Percentiles rank a stretch among this genome's conserved stretches.
These are phyloP conservation scores for Carterocephalus palaemon DNA, from an alignment of 2,888 invertebrate species.

Conservation along the genomic window DNA sequence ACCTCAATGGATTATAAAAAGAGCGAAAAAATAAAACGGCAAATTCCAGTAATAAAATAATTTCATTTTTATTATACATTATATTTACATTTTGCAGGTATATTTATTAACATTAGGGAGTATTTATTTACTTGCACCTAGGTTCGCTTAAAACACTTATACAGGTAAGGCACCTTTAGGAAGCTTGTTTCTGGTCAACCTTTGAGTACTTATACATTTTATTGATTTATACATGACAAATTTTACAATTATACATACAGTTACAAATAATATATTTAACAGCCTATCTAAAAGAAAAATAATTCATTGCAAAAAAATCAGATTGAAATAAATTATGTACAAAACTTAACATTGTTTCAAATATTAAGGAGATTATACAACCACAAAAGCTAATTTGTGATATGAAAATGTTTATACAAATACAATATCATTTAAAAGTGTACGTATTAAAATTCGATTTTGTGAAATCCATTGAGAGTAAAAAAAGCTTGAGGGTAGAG, in stretches of 20 bases:
- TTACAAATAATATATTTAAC: constrained; percentile 11
- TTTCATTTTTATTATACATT: constrained; percentile 69
- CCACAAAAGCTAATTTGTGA: no score
- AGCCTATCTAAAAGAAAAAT: constrained; percentile 18
- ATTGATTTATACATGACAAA: constrained; percentile 24
- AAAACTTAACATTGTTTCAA: constrained; percentile 16
- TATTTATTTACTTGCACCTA: constrained; percentile 70
- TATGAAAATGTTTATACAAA: no score
- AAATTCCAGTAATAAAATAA: constrained; percentile 72
- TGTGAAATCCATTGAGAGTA: constrained; percentile 57
- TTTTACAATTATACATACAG: constrained; percentile 19
- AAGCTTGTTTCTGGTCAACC: constrained; percentile 50
- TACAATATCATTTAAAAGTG: no score
- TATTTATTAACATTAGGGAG: constrained; percentile 62
- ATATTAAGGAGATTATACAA: background rate
- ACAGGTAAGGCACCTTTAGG: constrained; percentile 68
- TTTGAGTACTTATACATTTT: constrained; percentile 33
- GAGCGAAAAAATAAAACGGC: constrained; percentile 33
- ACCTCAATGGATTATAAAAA: no score
- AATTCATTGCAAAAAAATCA: constrained; percentile 18
- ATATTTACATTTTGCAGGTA: constrained; percentile 66
- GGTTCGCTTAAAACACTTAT: constrained; percentile 41
- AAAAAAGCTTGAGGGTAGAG: constrained; percentile 50
- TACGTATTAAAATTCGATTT: background rate
- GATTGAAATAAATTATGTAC: constrained; percentile 42